A percentile compares a stretch with the other conserved stretches of the same genome.
These are phyloP conservation scores for Adelges cooleyi DNA, from an alignment of 1,140 invertebrate genomes.

Conservation along the genomic window DNA sequence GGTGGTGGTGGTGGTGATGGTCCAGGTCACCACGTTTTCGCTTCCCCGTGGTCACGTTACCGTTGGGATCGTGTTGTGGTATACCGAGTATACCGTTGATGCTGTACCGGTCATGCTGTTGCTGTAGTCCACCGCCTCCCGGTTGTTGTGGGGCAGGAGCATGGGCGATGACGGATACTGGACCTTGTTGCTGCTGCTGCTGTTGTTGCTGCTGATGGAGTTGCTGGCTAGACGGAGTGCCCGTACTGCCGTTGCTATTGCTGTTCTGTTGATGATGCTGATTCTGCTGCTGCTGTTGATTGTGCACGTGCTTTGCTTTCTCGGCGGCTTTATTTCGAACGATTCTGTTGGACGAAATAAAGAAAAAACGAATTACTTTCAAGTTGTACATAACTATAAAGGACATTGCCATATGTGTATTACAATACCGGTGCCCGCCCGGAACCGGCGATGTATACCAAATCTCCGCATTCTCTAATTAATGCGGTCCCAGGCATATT, in stretches of 20 bases:
- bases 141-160: conserved; percentile 29
- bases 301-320: conserved; percentile 83
- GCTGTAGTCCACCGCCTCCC: conserved; percentile 33
- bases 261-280: conserved; percentile 46
- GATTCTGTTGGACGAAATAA: conserved; percentile 54
- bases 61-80: conserved; percentile 55
- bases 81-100: conserved; percentile 93
- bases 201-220: conserved; percentile 33
- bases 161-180: conserved; percentile 30
- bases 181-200: conserved; percentile 30
- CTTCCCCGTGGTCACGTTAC: conserved; percentile 50
- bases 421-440: no score
- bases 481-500: neutral
- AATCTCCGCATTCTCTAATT: neutral
- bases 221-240: conserved; percentile 35
- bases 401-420: no score
- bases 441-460: no score
- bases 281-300: conserved; percentile 52
- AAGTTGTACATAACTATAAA: no score
- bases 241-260: conserved; percentile 36
- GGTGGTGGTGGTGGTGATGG: conserved; percentile 39
- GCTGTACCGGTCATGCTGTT: conserved; percentile 62
- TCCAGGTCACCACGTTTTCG: conserved; percentile 54
- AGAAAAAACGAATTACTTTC: neutral
- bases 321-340: conserved; percentile 92